Conservation (phyloP, 2,797 vertebrate species). For the Gobio occitaniae region DNA sequence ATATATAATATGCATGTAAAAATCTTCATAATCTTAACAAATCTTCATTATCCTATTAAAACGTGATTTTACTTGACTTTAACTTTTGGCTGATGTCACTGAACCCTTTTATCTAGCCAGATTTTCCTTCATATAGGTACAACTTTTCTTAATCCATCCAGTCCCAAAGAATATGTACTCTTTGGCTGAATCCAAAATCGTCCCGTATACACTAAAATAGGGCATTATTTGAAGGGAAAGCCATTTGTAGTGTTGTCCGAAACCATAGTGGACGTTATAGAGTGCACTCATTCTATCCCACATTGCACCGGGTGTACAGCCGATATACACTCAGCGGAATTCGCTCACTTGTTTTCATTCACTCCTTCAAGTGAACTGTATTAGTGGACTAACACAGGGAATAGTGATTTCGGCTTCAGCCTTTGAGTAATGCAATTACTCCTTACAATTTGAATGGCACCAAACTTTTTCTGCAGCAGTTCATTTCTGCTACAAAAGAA, state of each 20-base stretch:
- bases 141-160: not conserved
- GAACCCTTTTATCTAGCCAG: not conserved
- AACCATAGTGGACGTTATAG: too few relatives aligned
- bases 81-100: not conserved
- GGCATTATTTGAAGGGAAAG: too few relatives aligned
- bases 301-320: too few relatives aligned
- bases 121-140: not conserved
- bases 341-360: too few relatives aligned
- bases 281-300: too few relatives aligned
- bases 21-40: not conserved
- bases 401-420: too few relatives aligned
- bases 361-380: too few relatives aligned
- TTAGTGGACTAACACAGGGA: too few relatives aligned
- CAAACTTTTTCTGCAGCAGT: not conserved
- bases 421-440: not conserved
- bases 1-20: not conserved
- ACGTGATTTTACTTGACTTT: not conserved
- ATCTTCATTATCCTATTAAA: not conserved
- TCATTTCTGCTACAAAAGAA: not conserved
- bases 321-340: too few relatives aligned
- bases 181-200: too few relatives aligned
- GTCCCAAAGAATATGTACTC: not conserved
- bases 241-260: too few relatives aligned
- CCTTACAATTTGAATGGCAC: not conserved
- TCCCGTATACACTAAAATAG: too few relatives aligned